Evolutionary conservation across 2,888 invertebrate genomes (phyloP).

Genomic region (Ceraclea dissimilis): DNA sequence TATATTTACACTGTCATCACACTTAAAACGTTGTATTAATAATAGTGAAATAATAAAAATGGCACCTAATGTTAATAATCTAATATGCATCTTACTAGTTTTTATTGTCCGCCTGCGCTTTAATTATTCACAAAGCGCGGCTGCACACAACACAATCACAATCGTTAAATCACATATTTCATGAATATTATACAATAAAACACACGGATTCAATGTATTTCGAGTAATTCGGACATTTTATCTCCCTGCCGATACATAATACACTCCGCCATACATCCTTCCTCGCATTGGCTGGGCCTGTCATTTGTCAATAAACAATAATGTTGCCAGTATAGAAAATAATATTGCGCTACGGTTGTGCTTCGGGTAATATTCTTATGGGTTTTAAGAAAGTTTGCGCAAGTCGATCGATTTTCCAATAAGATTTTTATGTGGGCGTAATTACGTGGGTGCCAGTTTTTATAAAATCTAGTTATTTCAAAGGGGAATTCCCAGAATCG

Average conservation of each 20-base stretch:
- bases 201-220: not conserved
- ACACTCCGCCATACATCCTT: not conserved
- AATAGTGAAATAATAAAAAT: slow-evolving; percentile 40
- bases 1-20: slow-evolving; percentile 36
- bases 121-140: slow-evolving; percentile 11
- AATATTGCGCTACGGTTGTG: not conserved
- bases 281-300: slow-evolving; percentile 33
- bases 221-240: not conserved
- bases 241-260: not conserved
- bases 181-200: not conserved
- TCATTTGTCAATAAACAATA: slow-evolving; percentile 50
- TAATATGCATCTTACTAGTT: slow-evolving; percentile 42
- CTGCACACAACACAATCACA: slow-evolving; percentile 4
- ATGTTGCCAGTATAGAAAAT: slow-evolving; percentile 33
- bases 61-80: slow-evolving; percentile 43
- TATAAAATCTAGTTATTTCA: too few species aligned
- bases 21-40: slow-evolving; percentile 51
- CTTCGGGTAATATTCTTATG: not conserved
- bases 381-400: too few species aligned
- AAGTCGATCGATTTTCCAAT: too few species aligned
- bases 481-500: too few species aligned
- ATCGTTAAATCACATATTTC: slow-evolving; percentile 17
- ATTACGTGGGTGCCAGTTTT: too few species aligned
- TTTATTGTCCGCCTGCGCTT: slow-evolving; percentile 17
- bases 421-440: too few species aligned